phyloP scores from a whole-genome alignment of 2,888 invertebrate genomes.

The Trichacis sp. region DNA sequence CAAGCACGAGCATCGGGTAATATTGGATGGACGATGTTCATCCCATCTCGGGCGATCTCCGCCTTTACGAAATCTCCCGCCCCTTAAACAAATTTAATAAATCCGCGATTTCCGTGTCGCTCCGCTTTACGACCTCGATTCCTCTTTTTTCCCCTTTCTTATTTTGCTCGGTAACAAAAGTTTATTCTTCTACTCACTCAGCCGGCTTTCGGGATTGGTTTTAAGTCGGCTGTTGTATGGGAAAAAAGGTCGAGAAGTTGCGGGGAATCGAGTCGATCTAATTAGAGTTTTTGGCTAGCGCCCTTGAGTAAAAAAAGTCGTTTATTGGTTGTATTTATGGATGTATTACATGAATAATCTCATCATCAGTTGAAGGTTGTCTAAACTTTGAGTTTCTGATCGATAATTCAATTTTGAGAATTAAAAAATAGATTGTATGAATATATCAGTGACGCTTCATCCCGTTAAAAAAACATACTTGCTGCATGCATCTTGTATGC shows the following conservation, averaged over 20 bases:
- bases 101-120: conserved; percentile 63
- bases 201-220: conserved; percentile 1
- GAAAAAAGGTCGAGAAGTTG: neutral
- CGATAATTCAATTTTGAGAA: too few relatives aligned
- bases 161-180: neutral
- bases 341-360: too few relatives aligned
- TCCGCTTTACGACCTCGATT: neutral
- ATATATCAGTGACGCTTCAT: too few relatives aligned
- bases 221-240: neutral
- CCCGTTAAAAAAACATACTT: too few relatives aligned
- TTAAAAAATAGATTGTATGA: too few relatives aligned
- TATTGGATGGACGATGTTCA: conserved; percentile 58
- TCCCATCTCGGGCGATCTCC: conserved; percentile 49
- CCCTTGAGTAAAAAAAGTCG: too few relatives aligned
- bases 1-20: conserved; percentile 55
- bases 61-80: conserved; percentile 49
- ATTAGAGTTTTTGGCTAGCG: too few relatives aligned
- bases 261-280: neutral
- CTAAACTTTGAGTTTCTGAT: too few relatives aligned
- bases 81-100: conserved; percentile 68
- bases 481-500: too few relatives aligned
- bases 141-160: neutral
- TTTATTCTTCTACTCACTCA: conserved; percentile 8
- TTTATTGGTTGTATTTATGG: too few relatives aligned
- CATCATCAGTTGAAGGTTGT: too few relatives aligned